Base-by-base conservation (phyloP, 2,888 invertebrate genomes). In the Spilarctia lutea region DNA sequence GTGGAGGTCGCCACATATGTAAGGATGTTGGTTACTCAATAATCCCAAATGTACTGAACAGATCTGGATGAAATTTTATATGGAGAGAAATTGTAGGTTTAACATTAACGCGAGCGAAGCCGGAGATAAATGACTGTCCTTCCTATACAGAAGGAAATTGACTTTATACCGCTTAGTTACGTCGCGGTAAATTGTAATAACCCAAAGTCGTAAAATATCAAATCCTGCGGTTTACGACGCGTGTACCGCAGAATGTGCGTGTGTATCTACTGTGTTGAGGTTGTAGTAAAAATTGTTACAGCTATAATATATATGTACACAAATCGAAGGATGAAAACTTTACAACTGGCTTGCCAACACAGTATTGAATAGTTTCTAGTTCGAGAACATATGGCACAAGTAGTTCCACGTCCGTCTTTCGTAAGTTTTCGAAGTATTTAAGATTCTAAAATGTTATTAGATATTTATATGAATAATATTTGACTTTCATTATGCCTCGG, bases 71-170 rank as follows among this genome's bases (percentile, higher is more conserved):
- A 20, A 48, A 48, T 48, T 48, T 20, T 3, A 18, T 20, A 48
- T 48, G 13, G 16, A 42, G 42, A 42, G 13, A 42, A 45, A 45
- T 45, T 18, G 48, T 20, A 48, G 16, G 20, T 48, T 48, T 20
- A 6, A 7, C 48, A 48, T 45, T 18, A 52, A 52, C 24, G 52
- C 52, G 11, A 56, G n/a, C 3, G n/a, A 11, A 56, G n/a, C 20
- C 3, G 24, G n/a, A 24, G n/a, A 56, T 11, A 52, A 63, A 63
- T 30, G 27, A 63, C 30, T 63, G 27, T 63, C 16, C 27, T 39
- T 39, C 39, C 39, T 60, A 27, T 16, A 16, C 27, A 13, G 60
- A 16, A 6, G 63, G 68, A 75, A 81, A 69, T 79, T 74, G 76
- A 16, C n/a, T 30, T 65, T 27, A 33, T 42, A 30, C 42, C 16